These are phyloP conservation scores for Chamaea fasciata DNA, from an alignment of 2,113 vertebrate species.

Conservation along the genomic window DNA sequence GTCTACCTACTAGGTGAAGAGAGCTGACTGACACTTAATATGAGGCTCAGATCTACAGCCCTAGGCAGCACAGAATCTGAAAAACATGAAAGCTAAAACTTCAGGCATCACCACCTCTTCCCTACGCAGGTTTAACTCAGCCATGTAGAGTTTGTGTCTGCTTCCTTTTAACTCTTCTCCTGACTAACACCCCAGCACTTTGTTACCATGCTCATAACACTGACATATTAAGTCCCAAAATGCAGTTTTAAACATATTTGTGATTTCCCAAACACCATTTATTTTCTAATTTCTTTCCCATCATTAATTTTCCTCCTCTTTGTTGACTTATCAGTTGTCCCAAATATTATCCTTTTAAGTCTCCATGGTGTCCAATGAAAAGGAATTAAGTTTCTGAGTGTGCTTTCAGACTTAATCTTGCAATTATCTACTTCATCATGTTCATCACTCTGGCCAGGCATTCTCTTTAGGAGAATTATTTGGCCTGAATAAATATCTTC, in stretches of 20 bases:
- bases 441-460: not conserved
- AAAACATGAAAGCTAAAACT: not conserved
- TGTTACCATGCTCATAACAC: not conserved
- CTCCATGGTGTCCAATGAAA: not conserved
- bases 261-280: not conserved
- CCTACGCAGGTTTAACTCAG: accelerated
- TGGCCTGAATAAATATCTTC: not conserved
- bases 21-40: not conserved
- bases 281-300: not conserved
- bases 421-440: not conserved
- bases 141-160: not conserved
- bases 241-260: not conserved
- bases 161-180: not conserved
- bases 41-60: not conserved
- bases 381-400: not conserved
- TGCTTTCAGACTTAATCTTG: not conserved
- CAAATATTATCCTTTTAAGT: not conserved
- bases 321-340: not conserved
- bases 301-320: not conserved
- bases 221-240: not conserved
- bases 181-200: not conserved
- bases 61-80: not conserved
- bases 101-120: not conserved
- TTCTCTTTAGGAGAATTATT: not conserved
- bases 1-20: not conserved